phyloP scores from a whole-genome alignment of 1,140 invertebrate species.

The Saccostrea echinata region DNA sequence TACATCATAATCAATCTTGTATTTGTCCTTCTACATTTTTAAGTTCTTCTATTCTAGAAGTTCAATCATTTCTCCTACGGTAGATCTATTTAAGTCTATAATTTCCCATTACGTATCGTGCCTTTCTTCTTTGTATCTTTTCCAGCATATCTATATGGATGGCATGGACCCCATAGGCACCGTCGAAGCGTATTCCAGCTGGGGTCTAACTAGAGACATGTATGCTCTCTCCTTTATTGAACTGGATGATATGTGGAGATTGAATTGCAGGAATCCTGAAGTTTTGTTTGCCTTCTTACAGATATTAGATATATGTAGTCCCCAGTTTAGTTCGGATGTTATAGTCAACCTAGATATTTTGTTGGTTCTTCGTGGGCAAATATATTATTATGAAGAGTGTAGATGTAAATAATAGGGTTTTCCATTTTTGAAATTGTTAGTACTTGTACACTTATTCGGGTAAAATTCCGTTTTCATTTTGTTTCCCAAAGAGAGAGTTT shows the following conservation, averaged over 20 bases:
- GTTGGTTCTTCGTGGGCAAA: slow-evolving; percentile 20
- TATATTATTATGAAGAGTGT: slow-evolving; percentile 42
- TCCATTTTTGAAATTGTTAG: slow-evolving; percentile 31
- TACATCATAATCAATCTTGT: background rate
- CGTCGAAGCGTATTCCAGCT: slow-evolving; percentile 45
- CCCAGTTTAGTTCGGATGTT: slow-evolving; percentile 19
- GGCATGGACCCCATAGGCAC: slow-evolving; percentile 53
- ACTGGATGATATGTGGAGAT: slow-evolving; percentile 40
- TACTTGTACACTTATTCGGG: slow-evolving; percentile 44
- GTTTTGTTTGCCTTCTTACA: slow-evolving; percentile 37
- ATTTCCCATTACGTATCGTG: slow-evolving; percentile 40
- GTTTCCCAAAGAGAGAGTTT: slow-evolving; percentile 41
- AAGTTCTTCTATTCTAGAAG: background rate
- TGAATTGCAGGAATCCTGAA: slow-evolving; percentile 22
- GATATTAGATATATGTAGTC: slow-evolving; percentile 35
- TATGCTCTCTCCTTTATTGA: slow-evolving; percentile 50
- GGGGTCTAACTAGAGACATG: slow-evolving; percentile 48
- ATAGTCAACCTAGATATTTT: slow-evolving; percentile 49
- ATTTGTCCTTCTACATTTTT: background rate
- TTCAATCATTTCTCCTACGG: background rate
- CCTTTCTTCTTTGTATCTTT: slow-evolving; percentile 42
- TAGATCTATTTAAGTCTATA: background rate
- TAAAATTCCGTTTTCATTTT: slow-evolving; percentile 41
- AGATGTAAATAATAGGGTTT: slow-evolving; percentile 37
- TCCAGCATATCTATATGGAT: slow-evolving; percentile 49